phyloP scores from a whole-genome alignment of 2,797 vertebrate species.

The Iguana delicatissima region DNA sequence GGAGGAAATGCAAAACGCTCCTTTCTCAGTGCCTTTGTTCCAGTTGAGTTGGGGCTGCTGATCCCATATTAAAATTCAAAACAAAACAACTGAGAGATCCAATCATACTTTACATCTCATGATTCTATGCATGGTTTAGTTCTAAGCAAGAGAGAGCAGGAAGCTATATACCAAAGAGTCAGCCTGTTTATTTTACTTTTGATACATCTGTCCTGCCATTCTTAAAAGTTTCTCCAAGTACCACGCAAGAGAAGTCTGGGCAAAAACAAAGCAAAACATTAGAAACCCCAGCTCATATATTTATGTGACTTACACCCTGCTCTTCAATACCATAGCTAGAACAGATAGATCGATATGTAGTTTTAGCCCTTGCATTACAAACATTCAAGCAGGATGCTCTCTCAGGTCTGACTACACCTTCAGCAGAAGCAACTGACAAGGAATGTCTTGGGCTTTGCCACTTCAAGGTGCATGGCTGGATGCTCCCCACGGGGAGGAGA shows the following conservation, averaged over 20 bases:
- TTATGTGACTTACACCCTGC: not conserved
- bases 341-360: not conserved
- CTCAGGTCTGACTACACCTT: not conserved
- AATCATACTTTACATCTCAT: not conserved
- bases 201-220: not conserved
- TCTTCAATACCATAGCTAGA: not conserved
- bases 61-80: not conserved
- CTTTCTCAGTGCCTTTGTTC: not conserved
- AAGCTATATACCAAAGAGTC: too few relatives aligned
- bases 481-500: too few relatives aligned
- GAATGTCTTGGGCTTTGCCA: not conserved
- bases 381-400: not conserved
- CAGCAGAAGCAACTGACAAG: not conserved
- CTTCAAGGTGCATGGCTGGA: not conserved
- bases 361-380: not conserved
- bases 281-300: not conserved
- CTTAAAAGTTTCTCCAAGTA: not conserved
- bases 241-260: not conserved
- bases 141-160: not conserved
- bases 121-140: not conserved
- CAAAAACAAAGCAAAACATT: not conserved
- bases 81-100: not conserved
- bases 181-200: not conserved
- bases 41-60: not conserved
- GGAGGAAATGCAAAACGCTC: not conserved